Base-by-base conservation (phyloP, 1,140 invertebrate genomes). In the Batillaria attramentaria region DNA sequence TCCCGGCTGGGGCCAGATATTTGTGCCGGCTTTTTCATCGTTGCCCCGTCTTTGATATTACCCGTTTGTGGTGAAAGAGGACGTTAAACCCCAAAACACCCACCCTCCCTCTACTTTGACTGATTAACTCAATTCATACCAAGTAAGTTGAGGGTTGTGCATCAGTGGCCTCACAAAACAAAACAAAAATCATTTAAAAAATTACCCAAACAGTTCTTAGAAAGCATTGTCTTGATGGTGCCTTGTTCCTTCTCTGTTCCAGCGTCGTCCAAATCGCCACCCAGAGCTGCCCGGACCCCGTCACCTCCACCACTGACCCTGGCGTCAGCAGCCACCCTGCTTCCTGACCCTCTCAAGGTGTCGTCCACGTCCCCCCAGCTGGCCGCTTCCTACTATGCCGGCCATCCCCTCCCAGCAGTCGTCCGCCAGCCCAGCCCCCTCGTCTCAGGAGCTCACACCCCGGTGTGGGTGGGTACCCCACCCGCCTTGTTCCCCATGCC, bases 341-440 rank as follows among this genome's bases (percentile, higher is more conserved):
- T 18, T 39, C 41, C 6, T 39, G 68, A 70, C 24, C 6, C 68
- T 31, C 42, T 54, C 81, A 84, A 74, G 85, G 85, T 43, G 79
- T 77, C 37, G 43, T 82, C 84, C 46, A 62, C 81, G 57, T 85
- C 84, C 18, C 87, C 87, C 66, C 80, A 79, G 46, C 77, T 81
- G 20, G 77, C 81, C 72, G 77, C 83, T 50, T 84, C 87, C 41
- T 88, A 86, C 54, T 76, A 80, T 54, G 65, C 70, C 70, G 74
- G 70, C 24, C 80, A 77, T 42, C 66, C 83, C 28, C 80, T 79
- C 33, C 72, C 83, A 39, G 78, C 79, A 37, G 78, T 57, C 33
- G 69, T 79, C 65, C 78, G 77, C 43, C 84, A 85, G 72, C 72
- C 60, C 33, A 82, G 81, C 54, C 81, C 83, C 24, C 73, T 72